Base-by-base conservation (phyloP, 2,113 vertebrate genomes). In the Misgurnus mizolepis region DNA sequence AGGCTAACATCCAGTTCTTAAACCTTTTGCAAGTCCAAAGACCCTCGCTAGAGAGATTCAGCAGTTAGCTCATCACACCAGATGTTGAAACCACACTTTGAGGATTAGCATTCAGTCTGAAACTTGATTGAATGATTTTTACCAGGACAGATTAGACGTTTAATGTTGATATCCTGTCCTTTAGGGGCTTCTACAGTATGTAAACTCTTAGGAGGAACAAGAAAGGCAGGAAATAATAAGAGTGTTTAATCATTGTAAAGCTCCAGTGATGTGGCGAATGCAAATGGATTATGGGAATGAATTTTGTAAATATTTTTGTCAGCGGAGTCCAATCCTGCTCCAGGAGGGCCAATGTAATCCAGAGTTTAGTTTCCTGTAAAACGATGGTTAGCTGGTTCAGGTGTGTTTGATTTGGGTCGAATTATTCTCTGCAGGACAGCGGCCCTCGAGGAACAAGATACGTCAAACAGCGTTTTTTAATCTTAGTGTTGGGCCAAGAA, bases 51-150 rank as follows among this genome's bases (percentile, higher is more conserved):
- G 71, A 56, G 58, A 49, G 58, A 64, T 75, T 49, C 34, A 60
- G 11, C 71, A 15, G 71, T 73, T 73, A 75, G 72, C 60, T 76
- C 74, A 65, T 76, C 74, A 71, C 34, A 66, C 43, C 74, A 76
- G 74, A 76, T 76, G 74, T 76, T 76, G 40, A 41, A 76, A 43
- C 47, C 74, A 66, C 47, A 40, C 27, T 66, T 27, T 76, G 15
- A 55, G 74, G 74, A 76, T 76, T 76, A 76, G 62, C 60, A 76
- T 76, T 17, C 45, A 50, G 15, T 12, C 56, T 60, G 27, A n/a
- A 60, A 15, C 43, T 64, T 41, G 43, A 76, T 66, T 76, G 53
- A 66, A 76, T 66, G 74, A 65, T 18, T 64, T 34, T 76, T 76
- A 66, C 34, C 43, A 47, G 71, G 71, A 43, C 17, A 55, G 71